Conservation (phyloP, 2,888 invertebrate genomes). For the Embidobia sp. region DNA sequence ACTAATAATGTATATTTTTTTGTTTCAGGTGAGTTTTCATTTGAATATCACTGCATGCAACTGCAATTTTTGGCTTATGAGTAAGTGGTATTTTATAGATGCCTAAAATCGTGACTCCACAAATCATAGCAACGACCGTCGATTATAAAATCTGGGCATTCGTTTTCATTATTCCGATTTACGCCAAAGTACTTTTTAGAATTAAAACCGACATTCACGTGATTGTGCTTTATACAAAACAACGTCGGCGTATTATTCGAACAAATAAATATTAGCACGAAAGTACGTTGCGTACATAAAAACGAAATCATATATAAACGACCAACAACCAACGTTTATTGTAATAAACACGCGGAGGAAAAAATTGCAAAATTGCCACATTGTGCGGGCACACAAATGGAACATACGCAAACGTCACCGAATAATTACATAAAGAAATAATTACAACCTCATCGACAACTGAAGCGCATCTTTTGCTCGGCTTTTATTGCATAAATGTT, state of each 20-base stretch:
- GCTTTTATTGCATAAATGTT: not conserved
- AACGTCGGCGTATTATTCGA: not conserved
- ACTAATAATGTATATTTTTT: not conserved
- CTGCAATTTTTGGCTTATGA: no score
- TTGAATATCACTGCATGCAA: no score
- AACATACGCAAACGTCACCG: conserved; percentile 27
- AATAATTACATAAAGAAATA: conserved; percentile 24
- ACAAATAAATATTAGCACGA: conserved; percentile 7
- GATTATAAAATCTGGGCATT: not conserved
- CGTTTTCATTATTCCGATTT: not conserved
- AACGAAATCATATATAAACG: conserved; percentile 3
- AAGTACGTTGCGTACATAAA: not conserved
- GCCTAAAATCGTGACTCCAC: no score
- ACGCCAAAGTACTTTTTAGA: not conserved
- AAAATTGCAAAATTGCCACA: conserved; percentile 28
- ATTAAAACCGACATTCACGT: conserved; percentile 6
- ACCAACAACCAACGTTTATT: conserved; percentile 25
- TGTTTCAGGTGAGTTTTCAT: conserved; percentile 30
- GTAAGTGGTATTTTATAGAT: no score
- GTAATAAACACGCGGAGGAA: conserved; percentile 14
- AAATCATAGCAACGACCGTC: no score
- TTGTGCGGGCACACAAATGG: conserved; percentile 17
- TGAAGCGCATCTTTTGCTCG: conserved; percentile 1
- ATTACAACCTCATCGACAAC: conserved; percentile 14
- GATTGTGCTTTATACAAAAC: not conserved